phyloP scores from a whole-genome alignment of 1,140 invertebrate species.

The Chlorops oryzae region DNA sequence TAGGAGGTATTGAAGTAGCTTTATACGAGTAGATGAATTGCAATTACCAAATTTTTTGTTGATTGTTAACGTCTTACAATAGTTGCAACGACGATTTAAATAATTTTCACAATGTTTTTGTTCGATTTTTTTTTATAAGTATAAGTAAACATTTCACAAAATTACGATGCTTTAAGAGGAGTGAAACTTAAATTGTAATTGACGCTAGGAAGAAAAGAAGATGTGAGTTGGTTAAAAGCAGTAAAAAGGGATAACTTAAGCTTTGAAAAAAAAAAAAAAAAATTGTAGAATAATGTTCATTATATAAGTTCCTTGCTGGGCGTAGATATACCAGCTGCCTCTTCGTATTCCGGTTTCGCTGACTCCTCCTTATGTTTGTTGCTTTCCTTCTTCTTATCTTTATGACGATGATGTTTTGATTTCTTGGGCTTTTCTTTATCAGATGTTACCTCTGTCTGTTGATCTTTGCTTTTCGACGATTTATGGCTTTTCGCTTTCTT shows the following conservation, averaged over 20 bases:
- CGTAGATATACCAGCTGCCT: conserved; percentile 82
- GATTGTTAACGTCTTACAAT: too few species aligned
- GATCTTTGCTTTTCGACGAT: conserved; percentile 49
- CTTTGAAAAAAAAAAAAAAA: background rate
- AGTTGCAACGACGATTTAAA: too few species aligned
- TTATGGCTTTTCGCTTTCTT: conserved; percentile 23
- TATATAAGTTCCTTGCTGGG: conserved; percentile 79
- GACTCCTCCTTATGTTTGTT: conserved; percentile 44
- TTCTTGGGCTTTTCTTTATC: conserved; percentile 49
- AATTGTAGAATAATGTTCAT: conserved; percentile 12
- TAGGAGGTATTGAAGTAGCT: too few species aligned
- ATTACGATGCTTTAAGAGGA: too few species aligned
- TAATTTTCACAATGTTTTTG: too few species aligned
- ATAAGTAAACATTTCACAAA: background rate
- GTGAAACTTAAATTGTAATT: background rate
- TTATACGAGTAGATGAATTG: too few species aligned
- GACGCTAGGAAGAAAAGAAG: too few species aligned
- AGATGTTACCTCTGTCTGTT: too few species aligned
- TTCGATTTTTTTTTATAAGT: too few species aligned
- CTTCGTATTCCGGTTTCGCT: conserved; percentile 60
- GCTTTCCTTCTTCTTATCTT: conserved; percentile 46
- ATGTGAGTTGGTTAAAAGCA: background rate
- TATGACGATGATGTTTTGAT: conserved; percentile 40
- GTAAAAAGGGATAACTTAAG: background rate
- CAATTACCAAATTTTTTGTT: too few species aligned